Base-by-base conservation (phyloP, 2,888 invertebrate species). In the Tenthredo mesomela region DNA sequence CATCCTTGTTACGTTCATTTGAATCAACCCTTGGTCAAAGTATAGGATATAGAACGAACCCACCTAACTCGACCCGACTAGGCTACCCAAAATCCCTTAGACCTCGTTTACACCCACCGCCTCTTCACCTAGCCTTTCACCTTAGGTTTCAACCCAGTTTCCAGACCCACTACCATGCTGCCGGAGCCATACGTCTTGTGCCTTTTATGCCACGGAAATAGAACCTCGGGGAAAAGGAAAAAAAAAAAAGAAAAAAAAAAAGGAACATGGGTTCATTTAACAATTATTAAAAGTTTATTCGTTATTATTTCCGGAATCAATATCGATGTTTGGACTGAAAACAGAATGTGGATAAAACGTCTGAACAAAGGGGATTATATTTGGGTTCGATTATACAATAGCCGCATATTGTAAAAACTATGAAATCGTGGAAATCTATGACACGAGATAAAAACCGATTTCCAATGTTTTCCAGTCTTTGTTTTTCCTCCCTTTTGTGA, bases 1-100 rank as follows among this genome's bases (percentile, higher is more conserved):
- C 77, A 78, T 78, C 77, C 84, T 84, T 77, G 84, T 84, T 84
- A 84, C 50, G 77, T 75, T 84, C 75, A 78, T 84, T 84, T 84
- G 84, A 84, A 84, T 84, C 65, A 50, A 84, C 71, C 83, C 83
- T 80, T 80, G 80, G 80, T 80, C 80, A 80, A 37, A 80, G 80
- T 61, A 61, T 61, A 25, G 58, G 80, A 50, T 77, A 77, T 29
- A 50, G 33, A 77, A 77, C 50, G 80, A 61, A 61, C 80, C 58
- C 58, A 40, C 37, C 80, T 61, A 61, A 61, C 80, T 37, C 40
- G 40, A 80, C 80, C 80, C 78, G 25, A 54, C 54, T 33, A 54
- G 15, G 78, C 54, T 33, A 33, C 54, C 58, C 80, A 25, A 61
- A 61, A 61, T 12, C 80, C 80, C 21, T 77, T 33, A 77, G 47